Evolutionary conservation across 92 coral and sea anemone species (phyloP), one percentile per base, ranked within the genome.

Genomic region (Zoanthus solanderi): DNA sequence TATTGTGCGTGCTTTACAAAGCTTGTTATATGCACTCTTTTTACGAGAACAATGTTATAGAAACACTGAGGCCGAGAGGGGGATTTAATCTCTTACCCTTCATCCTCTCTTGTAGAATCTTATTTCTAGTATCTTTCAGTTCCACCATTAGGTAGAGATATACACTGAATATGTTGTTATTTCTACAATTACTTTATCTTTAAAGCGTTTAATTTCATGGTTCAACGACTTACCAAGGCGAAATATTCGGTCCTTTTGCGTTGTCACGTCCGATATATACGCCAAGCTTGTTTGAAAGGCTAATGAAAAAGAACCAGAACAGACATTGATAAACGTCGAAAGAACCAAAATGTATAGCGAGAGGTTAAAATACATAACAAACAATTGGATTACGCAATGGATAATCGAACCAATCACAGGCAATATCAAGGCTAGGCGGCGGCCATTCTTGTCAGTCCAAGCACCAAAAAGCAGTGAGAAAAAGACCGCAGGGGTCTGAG

Each of bases 391-490:
- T 14, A 45, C 17, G 44, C 31, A 46, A 5, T 16, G 32, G 30
- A 18, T 34, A 46, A 75, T 44, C 3, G 14, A 16, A 4, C 79
- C 79, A 75, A 75, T 75, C 23, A 46, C 60, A 1, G 79, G 79
- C 23, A 23, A 46, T 7, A 75, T 29, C 30, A 75, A 50, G 29
- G 23, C 79, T 17, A 32, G 79, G 18, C 58, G 58, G 12, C 79
- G 54, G 31, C 79, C 79, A 75, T 75, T 44, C 57, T 69, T 69
- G 46, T 69, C 75, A 0, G 75, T 69, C 75, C 75, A 69, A 30
- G 75, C 46, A 69, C 75, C 75, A 69, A 69, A 34, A 31, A 69
- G 47, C 6, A 69, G 17, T 13, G 46, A 31, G 8, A 69, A 16
- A 34, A 69, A 9, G 31, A 69, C 6, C 3, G 75, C 7, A 30